These are phyloP conservation scores for Leucopsar rothschildi DNA, from an alignment of 2,113 vertebrate species.

Conservation along the genomic window DNA sequence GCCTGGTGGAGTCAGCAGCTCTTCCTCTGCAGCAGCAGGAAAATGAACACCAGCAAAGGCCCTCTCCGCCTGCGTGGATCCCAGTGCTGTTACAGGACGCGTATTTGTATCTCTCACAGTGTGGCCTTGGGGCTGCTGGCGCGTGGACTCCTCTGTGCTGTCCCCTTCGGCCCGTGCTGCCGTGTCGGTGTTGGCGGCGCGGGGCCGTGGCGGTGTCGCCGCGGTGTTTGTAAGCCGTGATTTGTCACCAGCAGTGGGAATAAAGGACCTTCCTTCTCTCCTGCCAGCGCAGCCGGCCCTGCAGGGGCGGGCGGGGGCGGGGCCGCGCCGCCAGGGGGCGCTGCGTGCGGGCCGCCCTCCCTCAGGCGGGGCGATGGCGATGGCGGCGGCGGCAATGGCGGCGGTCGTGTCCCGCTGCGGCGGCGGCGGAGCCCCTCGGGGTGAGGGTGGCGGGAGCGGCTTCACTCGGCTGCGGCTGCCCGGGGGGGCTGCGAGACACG, in stretches of 20 bases:
- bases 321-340: background rate
- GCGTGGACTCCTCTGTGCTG: fast-evolving
- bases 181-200: background rate
- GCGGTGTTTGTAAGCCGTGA: background rate
- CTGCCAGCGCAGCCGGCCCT: too few relatives aligned
- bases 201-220: background rate
- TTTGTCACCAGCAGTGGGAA: background rate
- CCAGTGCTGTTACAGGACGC: background rate
- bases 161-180: background rate
- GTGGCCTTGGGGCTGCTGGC: background rate
- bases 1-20: background rate
- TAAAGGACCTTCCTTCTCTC: background rate
- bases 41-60: background rate
- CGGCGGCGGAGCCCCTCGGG: background rate
- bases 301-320: background rate
- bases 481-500: background rate
- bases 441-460: background rate
- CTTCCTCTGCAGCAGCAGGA: background rate
- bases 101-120: background rate
- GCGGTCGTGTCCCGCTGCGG: background rate
- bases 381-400: background rate
- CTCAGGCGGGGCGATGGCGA: background rate
- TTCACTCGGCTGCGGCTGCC: background rate
- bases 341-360: background rate
- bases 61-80: fast-evolving